Conservation (phyloP, 2,797 vertebrate species). For the Cynodonichthys magdalenae region DNA sequence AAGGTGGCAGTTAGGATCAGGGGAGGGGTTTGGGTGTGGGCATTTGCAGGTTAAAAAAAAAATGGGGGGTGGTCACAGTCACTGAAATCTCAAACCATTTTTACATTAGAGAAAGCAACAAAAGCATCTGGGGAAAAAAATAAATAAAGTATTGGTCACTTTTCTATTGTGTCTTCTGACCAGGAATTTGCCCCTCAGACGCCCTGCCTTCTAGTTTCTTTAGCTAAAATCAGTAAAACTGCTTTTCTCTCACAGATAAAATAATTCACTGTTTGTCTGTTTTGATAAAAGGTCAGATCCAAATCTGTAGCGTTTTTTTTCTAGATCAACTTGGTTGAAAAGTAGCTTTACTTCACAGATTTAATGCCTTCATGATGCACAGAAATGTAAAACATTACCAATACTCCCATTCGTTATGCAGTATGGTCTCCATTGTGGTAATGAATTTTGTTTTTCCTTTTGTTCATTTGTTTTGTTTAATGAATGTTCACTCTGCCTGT, state of each 20-base stretch:
- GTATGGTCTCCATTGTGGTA: slow-evolving; percentile 62
- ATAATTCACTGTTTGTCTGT: slow-evolving; percentile 44
- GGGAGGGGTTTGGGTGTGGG: slow-evolving; percentile 32
- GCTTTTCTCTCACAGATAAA: slow-evolving; percentile 37
- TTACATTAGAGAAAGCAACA: slow-evolving; percentile 37
- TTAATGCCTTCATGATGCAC: slow-evolving; percentile 63
- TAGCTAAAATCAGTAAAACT: slow-evolving; percentile 25
- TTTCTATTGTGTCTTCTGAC: slow-evolving; percentile 87
- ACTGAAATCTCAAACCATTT: slow-evolving; percentile 80
- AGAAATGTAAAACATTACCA: slow-evolving; percentile 45
- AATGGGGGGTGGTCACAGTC: slow-evolving; percentile 66
- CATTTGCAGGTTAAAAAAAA: slow-evolving; percentile 19
- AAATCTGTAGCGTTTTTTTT: slow-evolving; percentile 39
- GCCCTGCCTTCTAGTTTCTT: slow-evolving; percentile 73
- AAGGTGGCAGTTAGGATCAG: slow-evolving; percentile 14
- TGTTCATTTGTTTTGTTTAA: slow-evolving; percentile 82
- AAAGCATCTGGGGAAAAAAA: slow-evolving; percentile 29
- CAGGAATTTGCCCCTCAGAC: slow-evolving; percentile 74
- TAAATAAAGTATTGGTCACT: slow-evolving; percentile 65
- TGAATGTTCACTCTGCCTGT: slow-evolving; percentile 86
- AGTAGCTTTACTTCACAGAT: slow-evolving; percentile 74
- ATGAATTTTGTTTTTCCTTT: slow-evolving; percentile 74
- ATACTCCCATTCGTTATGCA: slow-evolving; percentile 64
- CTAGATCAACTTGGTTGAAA: slow-evolving; percentile 62
- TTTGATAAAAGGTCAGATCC: slow-evolving; percentile 37